A percentile compares a stretch with the other conserved stretches of the same genome.
These are phyloP conservation scores for Brevipalpus yothersi DNA, from an alignment of 1,140 invertebrate species.

Conservation along the genomic window DNA sequence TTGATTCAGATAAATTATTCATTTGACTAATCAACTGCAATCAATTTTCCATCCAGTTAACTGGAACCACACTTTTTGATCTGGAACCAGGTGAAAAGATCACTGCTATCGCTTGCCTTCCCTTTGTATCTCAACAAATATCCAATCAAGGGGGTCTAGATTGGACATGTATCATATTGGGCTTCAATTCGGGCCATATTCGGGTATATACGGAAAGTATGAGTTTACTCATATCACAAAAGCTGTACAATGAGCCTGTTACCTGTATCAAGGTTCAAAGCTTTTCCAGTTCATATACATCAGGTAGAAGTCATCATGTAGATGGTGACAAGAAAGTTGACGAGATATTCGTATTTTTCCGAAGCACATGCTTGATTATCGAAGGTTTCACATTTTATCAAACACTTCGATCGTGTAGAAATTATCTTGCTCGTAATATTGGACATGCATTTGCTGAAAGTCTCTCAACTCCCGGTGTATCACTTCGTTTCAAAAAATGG, in stretches of 20 bases:
- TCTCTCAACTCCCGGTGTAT: not conserved
- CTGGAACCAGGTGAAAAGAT: constrained; percentile 22
- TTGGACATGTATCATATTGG: constrained; percentile 75
- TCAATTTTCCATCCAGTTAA: constrained; percentile 7
- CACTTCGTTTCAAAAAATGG: constrained; percentile 51
- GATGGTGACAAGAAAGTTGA: constrained; percentile 25
- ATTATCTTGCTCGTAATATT: constrained; percentile 35
- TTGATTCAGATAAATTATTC: constrained; percentile 35
- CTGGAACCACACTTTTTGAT: constrained; percentile 15
- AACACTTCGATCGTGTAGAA: constrained; percentile 46
- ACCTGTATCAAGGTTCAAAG: constrained; percentile 55
- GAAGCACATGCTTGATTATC: constrained; percentile 45
- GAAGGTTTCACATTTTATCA: constrained; percentile 59
- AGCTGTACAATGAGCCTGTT: constrained; percentile 55
- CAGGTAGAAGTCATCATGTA: constrained; percentile 26
- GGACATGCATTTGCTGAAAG: not conserved
- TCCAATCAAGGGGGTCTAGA: constrained; percentile 34
- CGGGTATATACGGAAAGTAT: constrained; percentile 69
- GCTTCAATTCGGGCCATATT: constrained; percentile 56
- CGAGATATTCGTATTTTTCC: constrained; percentile 58
- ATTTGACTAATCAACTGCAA: constrained; percentile 25
- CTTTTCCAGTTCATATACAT: constrained; percentile 30
- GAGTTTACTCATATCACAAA: constrained; percentile 49
- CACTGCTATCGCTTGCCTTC: constrained; percentile 29
- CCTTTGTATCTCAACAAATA: constrained; percentile 35